Conservation (phyloP, 2,888 invertebrate species). For the Drosophila paranaensis region DNA sequence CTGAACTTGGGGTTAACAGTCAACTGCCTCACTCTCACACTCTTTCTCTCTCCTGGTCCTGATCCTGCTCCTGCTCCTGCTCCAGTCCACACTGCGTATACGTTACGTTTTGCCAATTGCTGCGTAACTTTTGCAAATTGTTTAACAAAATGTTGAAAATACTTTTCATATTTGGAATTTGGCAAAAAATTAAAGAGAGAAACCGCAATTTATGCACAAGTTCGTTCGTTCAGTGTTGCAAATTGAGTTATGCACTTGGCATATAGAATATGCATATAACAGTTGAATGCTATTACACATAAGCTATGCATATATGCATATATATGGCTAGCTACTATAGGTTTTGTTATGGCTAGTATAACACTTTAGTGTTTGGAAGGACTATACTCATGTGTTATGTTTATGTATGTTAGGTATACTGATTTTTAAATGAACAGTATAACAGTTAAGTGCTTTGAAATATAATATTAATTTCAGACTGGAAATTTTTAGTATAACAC, state of each 20-base stretch:
- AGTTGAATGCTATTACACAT: background rate
- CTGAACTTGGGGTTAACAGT: conserved; percentile 7
- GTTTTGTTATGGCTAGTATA: background rate
- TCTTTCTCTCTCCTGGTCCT: background rate
- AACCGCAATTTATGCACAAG: conserved; percentile 3
- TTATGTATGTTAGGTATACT: no score
- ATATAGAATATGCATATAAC: background rate
- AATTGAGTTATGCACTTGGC: background rate
- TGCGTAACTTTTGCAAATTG: conserved; percentile 30
- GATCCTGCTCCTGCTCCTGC: no score
- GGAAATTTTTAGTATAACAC: background rate
- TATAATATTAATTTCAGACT: no score
- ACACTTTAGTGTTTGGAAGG: background rate
- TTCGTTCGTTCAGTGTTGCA: background rate
- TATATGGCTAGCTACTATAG: background rate
- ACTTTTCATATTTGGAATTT: conserved; percentile 1
- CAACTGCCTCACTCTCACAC: background rate
- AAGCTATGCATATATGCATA: background rate
- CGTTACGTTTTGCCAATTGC: conserved; percentile 29
- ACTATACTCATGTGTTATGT: no score
- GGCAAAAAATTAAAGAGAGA: background rate
- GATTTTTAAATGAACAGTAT: no score
- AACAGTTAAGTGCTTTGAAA: no score
- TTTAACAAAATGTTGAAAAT: conserved; percentile 7
- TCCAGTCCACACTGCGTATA: background rate